Base-by-base conservation (phyloP, 2,113 vertebrate genomes). In the Oncorhynchus nerka region DNA sequence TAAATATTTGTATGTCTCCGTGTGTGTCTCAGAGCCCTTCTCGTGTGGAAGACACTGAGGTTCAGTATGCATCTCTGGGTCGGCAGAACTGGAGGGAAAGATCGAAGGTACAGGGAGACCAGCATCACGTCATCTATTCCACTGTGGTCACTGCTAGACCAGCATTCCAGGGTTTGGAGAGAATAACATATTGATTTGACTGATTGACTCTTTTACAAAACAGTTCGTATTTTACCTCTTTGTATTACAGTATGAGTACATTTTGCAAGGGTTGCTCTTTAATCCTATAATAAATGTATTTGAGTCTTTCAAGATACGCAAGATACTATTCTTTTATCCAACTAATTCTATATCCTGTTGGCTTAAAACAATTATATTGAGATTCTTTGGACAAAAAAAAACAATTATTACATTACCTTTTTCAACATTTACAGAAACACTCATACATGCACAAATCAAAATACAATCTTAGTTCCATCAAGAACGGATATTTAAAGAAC, bases 41-140 rank as follows among this genome's bases (percentile, higher is more conserved):
- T 22, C 49, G 7, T 5, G 22, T 12, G 1, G 81, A 87, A 30
- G 84, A 84, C 26, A 71, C 12, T 1, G 79, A 80, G 30, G 74
- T 91, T 77, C 90, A 91, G 22, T 92, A 92, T 6, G 90, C 89
- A 30, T 90, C 85, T 49, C 84, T 92, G 76, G 87, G 88, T 5
- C 87, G 83, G 5, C 86, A 86, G 12, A 88, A 76, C 79, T 92
- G 90, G 90, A 88, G 59, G 68, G 81, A 86, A 28, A 2, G 79
- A 66, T 65, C 81, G 2, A 6, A 20, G 68, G 79, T 74, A 77
- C 72, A 55, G 0, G 62, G 67, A 0, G 81, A 80, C 6, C 74
- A 48, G 48, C 59, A 74, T 51, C 70, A 79, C 0, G 86, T 92
- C 30, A 87, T 92, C 81, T 91, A 92, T 75, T 90, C 89, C 3